Evolutionary conservation across 1,140 invertebrate genomes (phyloP).

Genomic region (Nilaparvata lugens): DNA sequence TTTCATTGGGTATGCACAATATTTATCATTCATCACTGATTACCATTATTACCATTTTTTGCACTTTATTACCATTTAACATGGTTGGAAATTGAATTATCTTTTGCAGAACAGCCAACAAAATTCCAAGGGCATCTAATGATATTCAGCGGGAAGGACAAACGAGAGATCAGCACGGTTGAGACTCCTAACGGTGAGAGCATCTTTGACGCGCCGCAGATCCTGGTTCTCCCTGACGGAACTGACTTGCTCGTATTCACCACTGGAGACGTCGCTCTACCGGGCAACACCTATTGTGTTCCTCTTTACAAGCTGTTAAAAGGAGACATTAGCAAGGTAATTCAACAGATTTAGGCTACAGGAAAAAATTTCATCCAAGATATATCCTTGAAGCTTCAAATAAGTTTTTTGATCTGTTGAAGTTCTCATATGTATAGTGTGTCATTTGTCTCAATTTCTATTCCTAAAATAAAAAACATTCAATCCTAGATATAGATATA

Average conservation of each 20-base stretch:
- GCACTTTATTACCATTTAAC: no score
- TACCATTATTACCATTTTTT: no score
- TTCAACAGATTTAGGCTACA: neutral
- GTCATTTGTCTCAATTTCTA: no score
- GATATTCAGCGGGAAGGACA: slow-evolving; percentile 59
- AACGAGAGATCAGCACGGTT: slow-evolving; percentile 50
- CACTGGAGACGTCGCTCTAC: slow-evolving; percentile 62
- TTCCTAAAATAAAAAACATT: no score
- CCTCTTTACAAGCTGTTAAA: slow-evolving; percentile 45
- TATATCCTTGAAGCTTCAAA: neutral
- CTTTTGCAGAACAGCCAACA: slow-evolving; percentile 20
- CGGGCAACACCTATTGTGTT: slow-evolving; percentile 58
- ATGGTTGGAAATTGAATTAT: neutral
- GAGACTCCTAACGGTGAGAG: slow-evolving; percentile 57
- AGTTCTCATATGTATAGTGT: no score
- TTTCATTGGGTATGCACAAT: no score
- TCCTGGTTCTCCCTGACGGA: slow-evolving; percentile 45
- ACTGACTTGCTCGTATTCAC: slow-evolving; percentile 53
- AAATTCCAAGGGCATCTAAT: slow-evolving; percentile 47
- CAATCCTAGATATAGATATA: no score
- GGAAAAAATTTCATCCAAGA: neutral
- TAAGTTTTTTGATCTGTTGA: no score
- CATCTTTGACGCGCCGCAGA: slow-evolving; percentile 61
- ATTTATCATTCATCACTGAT: no score
- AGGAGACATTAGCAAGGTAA: slow-evolving; percentile 31